phyloP scores from a whole-genome alignment of 2,113 vertebrate genomes.

The Tragelaphus scriptus region DNA sequence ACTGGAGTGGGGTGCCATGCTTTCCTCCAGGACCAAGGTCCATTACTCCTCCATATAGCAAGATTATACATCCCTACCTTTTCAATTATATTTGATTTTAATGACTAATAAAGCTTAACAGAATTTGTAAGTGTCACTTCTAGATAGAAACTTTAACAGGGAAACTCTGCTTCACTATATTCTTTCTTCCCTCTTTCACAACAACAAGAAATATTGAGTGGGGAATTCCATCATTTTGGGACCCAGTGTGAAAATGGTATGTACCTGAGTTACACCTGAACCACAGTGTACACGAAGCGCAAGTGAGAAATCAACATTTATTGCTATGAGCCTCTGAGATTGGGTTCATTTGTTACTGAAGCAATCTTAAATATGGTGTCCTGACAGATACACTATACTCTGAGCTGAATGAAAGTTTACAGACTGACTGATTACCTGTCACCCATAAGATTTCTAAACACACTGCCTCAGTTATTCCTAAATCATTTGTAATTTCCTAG shows the following conservation, averaged over 20 bases:
- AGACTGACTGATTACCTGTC: neutral
- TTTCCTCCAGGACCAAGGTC: neutral
- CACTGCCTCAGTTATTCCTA: neutral
- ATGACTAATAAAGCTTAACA: neutral
- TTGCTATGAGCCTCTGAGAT: neutral
- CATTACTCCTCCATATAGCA: neutral
- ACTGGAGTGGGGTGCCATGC: neutral
- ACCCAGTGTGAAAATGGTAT: neutral
- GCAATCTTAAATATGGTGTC: neutral
- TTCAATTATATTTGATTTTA: neutral
- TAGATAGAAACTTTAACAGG: neutral
- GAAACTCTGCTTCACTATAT: neutral
- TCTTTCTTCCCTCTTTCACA: neutral
- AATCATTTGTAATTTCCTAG: neutral
- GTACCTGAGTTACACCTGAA: neutral
- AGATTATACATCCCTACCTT: neutral
- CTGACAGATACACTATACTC: neutral
- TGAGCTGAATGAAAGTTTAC: neutral
- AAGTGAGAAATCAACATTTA: neutral
- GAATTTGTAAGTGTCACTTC: neutral
- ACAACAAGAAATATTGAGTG: neutral
- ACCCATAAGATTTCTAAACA: neutral
- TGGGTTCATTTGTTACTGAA: neutral
- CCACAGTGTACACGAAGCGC: neutral
- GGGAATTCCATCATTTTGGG: neutral